phyloP scores from a whole-genome alignment of 2,888 invertebrate genomes.

The Dendrolimus houi region DNA sequence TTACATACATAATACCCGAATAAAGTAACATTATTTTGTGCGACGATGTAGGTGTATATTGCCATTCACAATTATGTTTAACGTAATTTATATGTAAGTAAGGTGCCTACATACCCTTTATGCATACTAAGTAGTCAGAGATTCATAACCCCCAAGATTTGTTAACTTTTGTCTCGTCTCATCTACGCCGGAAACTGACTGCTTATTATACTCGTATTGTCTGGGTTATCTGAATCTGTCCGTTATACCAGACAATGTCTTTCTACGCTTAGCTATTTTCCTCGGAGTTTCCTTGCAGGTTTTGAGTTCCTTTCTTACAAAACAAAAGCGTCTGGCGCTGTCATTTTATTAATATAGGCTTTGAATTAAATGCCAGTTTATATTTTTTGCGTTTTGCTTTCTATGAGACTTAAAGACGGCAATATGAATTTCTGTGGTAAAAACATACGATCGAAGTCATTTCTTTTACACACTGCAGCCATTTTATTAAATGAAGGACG shows the following conservation, averaged over 20 bases:
- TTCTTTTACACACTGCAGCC: too few species aligned
- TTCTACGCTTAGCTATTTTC: conserved; percentile 31
- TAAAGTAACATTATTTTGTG: not conserved
- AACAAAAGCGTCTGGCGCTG: conserved; percentile 20
- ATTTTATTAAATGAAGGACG: not conserved
- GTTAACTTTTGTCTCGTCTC: conserved; percentile 50
- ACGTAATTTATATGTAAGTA: conserved; percentile 35
- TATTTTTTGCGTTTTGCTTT: too few species aligned
- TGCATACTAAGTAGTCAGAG: conserved; percentile 53
- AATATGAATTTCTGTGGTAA: too few species aligned
- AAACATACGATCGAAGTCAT: conserved; percentile 1
- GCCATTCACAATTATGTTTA: conserved; percentile 24
- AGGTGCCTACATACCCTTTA: conserved; percentile 29
- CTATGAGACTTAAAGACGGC: too few species aligned
- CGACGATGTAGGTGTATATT: conserved; percentile 6
- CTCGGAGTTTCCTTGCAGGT: conserved; percentile 18
- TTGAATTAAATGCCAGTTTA: conserved; percentile 2
- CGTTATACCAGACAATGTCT: conserved; percentile 47
- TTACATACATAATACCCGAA: conserved; percentile 2
- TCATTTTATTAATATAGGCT: conserved; percentile 17
- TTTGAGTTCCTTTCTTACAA: conserved; percentile 22
- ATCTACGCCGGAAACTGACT: conserved; percentile 54
- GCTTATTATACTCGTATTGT: conserved; percentile 55
- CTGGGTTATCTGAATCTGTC: conserved; percentile 48
- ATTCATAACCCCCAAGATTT: conserved; percentile 44